Conservation (phyloP, 1,140 invertebrate genomes). For the Calephelis virginiensis region DNA sequence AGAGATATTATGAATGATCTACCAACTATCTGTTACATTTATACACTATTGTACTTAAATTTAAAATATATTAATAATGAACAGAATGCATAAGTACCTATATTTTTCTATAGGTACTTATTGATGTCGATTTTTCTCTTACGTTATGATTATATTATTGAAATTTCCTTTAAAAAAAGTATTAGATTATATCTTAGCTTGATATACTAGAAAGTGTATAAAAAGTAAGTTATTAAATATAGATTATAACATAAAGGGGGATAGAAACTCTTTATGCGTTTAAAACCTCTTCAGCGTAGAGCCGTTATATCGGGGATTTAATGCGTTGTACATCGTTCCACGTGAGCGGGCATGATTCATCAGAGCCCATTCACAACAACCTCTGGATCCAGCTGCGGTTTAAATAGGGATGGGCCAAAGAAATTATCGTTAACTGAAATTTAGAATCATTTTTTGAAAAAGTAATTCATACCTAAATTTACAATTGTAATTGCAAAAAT, state of each 20-base stretch:
- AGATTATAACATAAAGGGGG: slow-evolving; percentile 8
- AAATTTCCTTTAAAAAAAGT: background rate
- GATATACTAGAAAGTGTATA: background rate
- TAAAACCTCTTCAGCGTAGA: slow-evolving; percentile 12
- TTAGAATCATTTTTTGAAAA: background rate
- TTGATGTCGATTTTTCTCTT: no score
- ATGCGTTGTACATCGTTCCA: slow-evolving; percentile 39
- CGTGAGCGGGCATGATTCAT: slow-evolving; percentile 68
- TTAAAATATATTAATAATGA: no score
- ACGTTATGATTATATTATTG: background rate
- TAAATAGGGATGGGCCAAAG: slow-evolving; percentile 39
- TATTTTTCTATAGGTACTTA: no score
- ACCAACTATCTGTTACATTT: no score
- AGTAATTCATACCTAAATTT: no score
- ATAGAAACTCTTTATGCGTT: slow-evolving; percentile 10
- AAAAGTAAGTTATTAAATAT: slow-evolving; percentile 12
- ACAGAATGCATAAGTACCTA: no score
- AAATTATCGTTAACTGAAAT: slow-evolving; percentile 8
- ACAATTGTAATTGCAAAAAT: no score
- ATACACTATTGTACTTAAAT: no score
- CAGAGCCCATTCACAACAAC: slow-evolving; percentile 64
- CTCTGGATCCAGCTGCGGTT: slow-evolving; percentile 57
- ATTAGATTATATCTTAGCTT: background rate
- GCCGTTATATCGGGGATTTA: slow-evolving; percentile 14
- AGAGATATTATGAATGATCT: no score